Evolutionary conservation across 2,888 invertebrate genomes (phyloP).

Genomic region (Euplexia lucipara): DNA sequence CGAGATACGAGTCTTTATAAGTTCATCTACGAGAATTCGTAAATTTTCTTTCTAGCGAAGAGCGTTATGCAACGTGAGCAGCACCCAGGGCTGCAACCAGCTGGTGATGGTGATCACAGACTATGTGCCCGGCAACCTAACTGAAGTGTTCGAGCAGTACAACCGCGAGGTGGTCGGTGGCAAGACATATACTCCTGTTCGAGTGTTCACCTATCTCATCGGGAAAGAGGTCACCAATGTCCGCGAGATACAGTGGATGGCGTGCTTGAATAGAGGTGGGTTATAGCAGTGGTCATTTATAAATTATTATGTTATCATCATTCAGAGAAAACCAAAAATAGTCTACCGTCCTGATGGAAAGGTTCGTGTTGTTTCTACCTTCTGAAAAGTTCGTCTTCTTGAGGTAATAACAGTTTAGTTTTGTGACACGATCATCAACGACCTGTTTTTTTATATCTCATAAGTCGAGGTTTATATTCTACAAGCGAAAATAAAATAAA

Average conservation of each 20-base stretch:
- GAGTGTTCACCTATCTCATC: slow-evolving; percentile 98
- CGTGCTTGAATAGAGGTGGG: slow-evolving; percentile 98
- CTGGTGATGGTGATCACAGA: slow-evolving; percentile 99
- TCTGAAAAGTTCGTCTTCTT: too few species aligned
- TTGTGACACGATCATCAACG: too few species aligned
- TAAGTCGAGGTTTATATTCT: too few species aligned
- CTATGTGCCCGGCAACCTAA: slow-evolving; percentile 97
- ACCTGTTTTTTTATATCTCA: too few species aligned
- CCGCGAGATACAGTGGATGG: slow-evolving; percentile 97
- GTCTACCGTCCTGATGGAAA: too few species aligned
- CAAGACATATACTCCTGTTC: slow-evolving; percentile 94
- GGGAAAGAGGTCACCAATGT: slow-evolving; percentile 98
- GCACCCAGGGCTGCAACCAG: slow-evolving; percentile 95
- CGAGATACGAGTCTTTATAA: background rate
- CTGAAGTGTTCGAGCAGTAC: slow-evolving; percentile 95
- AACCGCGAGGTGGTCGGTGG: slow-evolving; percentile 93
- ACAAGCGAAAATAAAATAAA: too few species aligned
- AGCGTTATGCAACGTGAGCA: slow-evolving; percentile 78
- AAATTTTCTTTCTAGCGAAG: slow-evolving; percentile 71
- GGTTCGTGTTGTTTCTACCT: too few species aligned
- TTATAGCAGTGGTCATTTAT: too few species aligned
- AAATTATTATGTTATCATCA: too few species aligned
- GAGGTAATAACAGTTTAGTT: too few species aligned
- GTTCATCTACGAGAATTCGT: background rate
- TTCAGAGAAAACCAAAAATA: too few species aligned